A percentile compares a stretch with the other conserved stretches of the same genome.
Evolutionary conservation across 2,888 invertebrate species (phyloP).

Genomic region (Ophioninae sp.): DNA sequence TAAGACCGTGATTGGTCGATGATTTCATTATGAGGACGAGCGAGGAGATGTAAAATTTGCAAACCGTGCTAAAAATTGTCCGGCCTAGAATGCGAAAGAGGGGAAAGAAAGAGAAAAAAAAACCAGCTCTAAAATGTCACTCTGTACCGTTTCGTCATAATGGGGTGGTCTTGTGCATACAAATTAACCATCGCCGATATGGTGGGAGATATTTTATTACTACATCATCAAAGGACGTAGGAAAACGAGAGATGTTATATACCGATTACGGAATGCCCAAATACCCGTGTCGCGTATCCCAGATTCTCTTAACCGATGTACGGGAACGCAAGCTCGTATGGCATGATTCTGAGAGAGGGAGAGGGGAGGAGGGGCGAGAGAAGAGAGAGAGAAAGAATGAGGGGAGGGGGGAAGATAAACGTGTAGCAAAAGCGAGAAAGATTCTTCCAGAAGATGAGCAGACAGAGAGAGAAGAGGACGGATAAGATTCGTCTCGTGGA

Average conservation of each 20-base stretch:
- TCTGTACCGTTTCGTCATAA: constrained; percentile 41
- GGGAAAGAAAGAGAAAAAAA: too few species aligned
- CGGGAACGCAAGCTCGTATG: constrained; percentile 37
- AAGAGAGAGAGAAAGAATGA: constrained; percentile 38
- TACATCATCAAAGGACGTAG: constrained; percentile 49
- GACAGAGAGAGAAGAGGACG: constrained; percentile 41
- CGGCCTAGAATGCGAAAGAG: neutral
- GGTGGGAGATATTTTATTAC: constrained; percentile 49
- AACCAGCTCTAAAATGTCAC: constrained; percentile 40
- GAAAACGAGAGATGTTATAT: constrained; percentile 55
- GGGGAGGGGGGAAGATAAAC: constrained; percentile 40
- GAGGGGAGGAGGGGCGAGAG: too few species aligned
- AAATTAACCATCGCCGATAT: constrained; percentile 23
- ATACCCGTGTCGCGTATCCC: constrained; percentile 58
- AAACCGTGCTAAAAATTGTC: constrained; percentile 17
- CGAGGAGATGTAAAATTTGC: constrained; percentile 14
- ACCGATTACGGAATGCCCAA: constrained; percentile 53
- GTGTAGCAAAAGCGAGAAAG: constrained; percentile 47
- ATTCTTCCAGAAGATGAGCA: constrained; percentile 33
- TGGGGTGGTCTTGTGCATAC: constrained; percentile 34
- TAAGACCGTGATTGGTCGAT: constrained; percentile 28
- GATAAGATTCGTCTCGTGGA: constrained; percentile 64
- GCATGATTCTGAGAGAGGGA: too few species aligned
- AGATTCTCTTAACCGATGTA: constrained; percentile 61
- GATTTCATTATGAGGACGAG: neutral